Conservation (phyloP, 2,888 invertebrate species). For the Acleris laterana region DNA sequence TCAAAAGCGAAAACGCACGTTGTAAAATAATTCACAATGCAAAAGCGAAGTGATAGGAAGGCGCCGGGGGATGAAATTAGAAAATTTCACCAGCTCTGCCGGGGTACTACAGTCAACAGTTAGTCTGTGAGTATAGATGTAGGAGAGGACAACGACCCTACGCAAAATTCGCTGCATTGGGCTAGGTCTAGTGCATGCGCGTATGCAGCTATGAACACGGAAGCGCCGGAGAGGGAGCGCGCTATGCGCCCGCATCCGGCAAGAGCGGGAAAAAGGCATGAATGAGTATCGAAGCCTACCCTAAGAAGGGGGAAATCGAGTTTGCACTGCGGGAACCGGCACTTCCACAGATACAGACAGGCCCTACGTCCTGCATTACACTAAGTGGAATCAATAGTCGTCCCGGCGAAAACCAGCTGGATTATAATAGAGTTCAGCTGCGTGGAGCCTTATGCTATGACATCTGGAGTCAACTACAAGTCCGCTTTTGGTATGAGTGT, state of each 20-base stretch:
- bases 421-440: background rate
- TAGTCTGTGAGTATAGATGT: conserved; percentile 57
- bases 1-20: conserved; percentile 59
- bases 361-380: conserved; percentile 57
- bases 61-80: conserved; percentile 47
- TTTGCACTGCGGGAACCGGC: conserved; percentile 77
- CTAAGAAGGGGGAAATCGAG: conserved; percentile 82
- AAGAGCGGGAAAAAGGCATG: conserved; percentile 79
- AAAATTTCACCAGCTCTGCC: conserved; percentile 58
- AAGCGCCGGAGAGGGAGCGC: conserved; percentile 71
- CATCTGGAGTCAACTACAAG: too few relatives aligned
- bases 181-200: conserved; percentile 83
- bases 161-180: conserved; percentile 85
- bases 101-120: conserved; percentile 47
- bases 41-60: conserved; percentile 21
- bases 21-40: conserved; percentile 44
- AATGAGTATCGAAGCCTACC: conserved; percentile 83
- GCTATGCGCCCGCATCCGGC: conserved; percentile 60
- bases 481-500: too few relatives aligned
- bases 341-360: conserved; percentile 72
- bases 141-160: conserved; percentile 80
- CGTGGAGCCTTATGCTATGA: too few relatives aligned
- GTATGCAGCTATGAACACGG: conserved; percentile 78
- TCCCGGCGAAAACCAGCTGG: conserved; percentile 40
- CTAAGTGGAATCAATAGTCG: conserved; percentile 72